These are phyloP conservation scores for Syndactyla subalaris DNA, from an alignment of 2,797 vertebrate species.

Conservation along the genomic window DNA sequence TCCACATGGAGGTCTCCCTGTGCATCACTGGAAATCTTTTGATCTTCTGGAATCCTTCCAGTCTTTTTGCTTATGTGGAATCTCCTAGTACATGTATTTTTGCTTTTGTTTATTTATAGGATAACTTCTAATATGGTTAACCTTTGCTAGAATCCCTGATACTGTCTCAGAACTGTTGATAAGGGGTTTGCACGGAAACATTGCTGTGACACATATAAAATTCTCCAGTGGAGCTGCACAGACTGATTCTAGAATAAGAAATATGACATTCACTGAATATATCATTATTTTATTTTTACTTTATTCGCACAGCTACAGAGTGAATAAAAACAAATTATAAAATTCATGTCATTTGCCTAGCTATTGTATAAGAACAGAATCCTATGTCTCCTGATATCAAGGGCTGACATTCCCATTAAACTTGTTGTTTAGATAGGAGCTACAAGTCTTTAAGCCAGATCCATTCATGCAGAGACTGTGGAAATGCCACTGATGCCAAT, in stretches of 20 bases:
- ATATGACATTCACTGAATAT: not conserved
- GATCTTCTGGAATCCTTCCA: not conserved
- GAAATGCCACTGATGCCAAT: not conserved
- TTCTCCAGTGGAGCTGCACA: not conserved
- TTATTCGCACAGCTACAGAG: not conserved
- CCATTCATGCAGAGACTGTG: not conserved
- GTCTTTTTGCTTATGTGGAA: not conserved
- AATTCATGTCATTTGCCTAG: not conserved
- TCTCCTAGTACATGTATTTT: not conserved
- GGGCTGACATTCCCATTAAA: not conserved
- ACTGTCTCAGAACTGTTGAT: not conserved
- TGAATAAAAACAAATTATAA: constrained; percentile 20
- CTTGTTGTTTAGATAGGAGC: not conserved
- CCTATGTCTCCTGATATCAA: not conserved
- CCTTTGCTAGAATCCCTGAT: not conserved
- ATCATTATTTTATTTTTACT: not conserved
- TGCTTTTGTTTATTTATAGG: not conserved
- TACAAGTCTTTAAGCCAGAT: not conserved
- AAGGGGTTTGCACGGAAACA: not conserved
- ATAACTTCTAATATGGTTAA: not conserved
- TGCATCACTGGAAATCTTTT: not conserved
- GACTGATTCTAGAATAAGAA: not conserved
- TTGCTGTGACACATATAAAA: not conserved
- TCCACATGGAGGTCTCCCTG: not conserved
- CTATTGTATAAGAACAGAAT: not conserved